Percentiles rank a stretch among this genome's conserved stretches.
Conservation (phyloP, 2,797 vertebrate species). For the Propithecus deckenii region DNA sequence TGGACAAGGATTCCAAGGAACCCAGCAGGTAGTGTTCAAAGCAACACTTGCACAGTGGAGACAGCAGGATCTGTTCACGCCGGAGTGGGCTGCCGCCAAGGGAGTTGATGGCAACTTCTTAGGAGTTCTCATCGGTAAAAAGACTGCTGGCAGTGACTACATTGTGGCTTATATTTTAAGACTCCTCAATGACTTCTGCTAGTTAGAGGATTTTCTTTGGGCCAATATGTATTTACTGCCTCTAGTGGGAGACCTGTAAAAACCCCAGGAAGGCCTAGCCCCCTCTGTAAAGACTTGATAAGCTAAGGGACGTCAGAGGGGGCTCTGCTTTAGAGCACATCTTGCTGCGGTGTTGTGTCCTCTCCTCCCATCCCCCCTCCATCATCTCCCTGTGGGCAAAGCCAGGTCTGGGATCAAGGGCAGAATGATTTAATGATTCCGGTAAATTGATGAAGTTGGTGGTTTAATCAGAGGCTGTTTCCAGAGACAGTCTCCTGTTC, state of each 20-base stretch:
- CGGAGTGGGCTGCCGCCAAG: neutral
- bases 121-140: neutral
- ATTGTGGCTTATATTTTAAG: neutral
- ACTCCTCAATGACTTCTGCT: neutral
- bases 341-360: neutral
- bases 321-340: neutral
- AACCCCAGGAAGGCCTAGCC: neutral
- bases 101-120: neutral
- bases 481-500: constrained; percentile 4
- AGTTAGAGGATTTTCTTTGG: constrained; percentile 16
- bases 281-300: neutral
- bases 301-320: neutral
- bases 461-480: constrained; percentile 42
- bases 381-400: neutral
- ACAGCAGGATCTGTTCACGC: neutral
- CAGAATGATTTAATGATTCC: neutral
- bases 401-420: neutral
- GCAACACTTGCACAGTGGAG: too few species aligned
- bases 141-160: neutral
- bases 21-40: neutral
- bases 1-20: neutral
- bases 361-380: neutral
- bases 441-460: neutral
- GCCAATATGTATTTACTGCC: neutral
- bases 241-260: neutral